Base-by-base conservation (phyloP, 2,797 vertebrate genomes). In the Pangasius macronema region DNA sequence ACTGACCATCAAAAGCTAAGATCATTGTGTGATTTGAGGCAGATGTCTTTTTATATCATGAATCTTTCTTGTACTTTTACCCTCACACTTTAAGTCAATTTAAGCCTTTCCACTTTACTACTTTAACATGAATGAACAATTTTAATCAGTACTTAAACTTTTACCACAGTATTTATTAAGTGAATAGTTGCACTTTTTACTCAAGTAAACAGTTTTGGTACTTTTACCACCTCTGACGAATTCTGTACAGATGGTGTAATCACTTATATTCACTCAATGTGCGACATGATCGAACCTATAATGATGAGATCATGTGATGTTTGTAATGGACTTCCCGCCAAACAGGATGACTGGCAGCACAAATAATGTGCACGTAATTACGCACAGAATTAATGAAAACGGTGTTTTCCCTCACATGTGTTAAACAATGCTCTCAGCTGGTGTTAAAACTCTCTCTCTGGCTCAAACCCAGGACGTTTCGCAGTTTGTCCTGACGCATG, bases 401-500 rank as follows among this genome's bases (percentile, higher is more conserved):
- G 85, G n/a, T 86, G 55, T 75, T 18, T 88, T 90, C 86, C 86
- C 89, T 85, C 84, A 76, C 49, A 59, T 14, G 16, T 82, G 80
- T 87, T 53, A 86, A 87, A 67, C 77, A 86, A 87, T 51, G 76
- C 79, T 84, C 83, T 83, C 85, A 88, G 85, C 90, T 88, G 85
- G 85, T 86, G 79, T 84, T 88, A 65, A 90, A 87, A 90, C 84
- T 72, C 13, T 73, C 77, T 70, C 80, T 49, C 59, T 55, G 76
- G 75, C 63, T 93, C 90, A 88, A 51, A 86, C 73, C 86, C 46
- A 36, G 76, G 84, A 88, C 86, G 65, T 87, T 85, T 88, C 75
- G 61, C 77, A 63, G 11, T 83, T 83, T 85, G 92, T 91, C 91
- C 88, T 94, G 94, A 94, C 87, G 91, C 94, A 94, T 93, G 92